Conservation (phyloP, 2,888 invertebrate species). For the Orthosia gothica region DNA sequence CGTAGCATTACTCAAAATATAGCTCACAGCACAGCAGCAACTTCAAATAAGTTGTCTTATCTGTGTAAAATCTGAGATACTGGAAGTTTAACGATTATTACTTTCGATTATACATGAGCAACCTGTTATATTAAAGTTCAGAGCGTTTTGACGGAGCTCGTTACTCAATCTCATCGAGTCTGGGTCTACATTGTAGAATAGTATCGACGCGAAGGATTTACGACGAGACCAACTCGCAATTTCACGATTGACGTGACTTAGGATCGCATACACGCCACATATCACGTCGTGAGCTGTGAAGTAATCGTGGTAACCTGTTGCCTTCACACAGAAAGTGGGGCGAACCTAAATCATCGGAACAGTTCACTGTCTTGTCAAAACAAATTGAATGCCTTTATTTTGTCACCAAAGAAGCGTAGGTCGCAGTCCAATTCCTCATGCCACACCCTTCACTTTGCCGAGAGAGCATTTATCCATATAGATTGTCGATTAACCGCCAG, state of each 20-base stretch:
- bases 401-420: conserved; percentile 82
- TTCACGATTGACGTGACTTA: conserved; percentile 65
- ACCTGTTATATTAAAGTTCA: conserved; percentile 61
- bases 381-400: conserved; percentile 81
- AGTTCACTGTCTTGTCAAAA: conserved; percentile 77
- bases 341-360: conserved; percentile 78
- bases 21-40: conserved; percentile 55
- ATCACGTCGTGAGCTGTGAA: conserved; percentile 57
- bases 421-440: conserved; percentile 76
- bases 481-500: conserved; percentile 79
- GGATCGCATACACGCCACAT: conserved; percentile 63
- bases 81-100: conserved; percentile 73
- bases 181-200: conserved; percentile 38
- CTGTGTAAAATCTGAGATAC: conserved; percentile 68
- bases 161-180: conserved; percentile 57
- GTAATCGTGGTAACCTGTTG: conserved; percentile 66
- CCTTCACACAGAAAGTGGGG: conserved; percentile 71
- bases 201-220: conserved; percentile 56
- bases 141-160: conserved; percentile 52
- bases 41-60: conserved; percentile 69
- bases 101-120: conserved; percentile 66
- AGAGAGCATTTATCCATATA: conserved; percentile 77
- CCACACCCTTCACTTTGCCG: conserved; percentile 79
- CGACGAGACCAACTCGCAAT: conserved; percentile 54
- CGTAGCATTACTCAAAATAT: conserved; percentile 56